Evolutionary conservation across 1,140 invertebrate species (phyloP).

Genomic region (Megalopta genalis): DNA sequence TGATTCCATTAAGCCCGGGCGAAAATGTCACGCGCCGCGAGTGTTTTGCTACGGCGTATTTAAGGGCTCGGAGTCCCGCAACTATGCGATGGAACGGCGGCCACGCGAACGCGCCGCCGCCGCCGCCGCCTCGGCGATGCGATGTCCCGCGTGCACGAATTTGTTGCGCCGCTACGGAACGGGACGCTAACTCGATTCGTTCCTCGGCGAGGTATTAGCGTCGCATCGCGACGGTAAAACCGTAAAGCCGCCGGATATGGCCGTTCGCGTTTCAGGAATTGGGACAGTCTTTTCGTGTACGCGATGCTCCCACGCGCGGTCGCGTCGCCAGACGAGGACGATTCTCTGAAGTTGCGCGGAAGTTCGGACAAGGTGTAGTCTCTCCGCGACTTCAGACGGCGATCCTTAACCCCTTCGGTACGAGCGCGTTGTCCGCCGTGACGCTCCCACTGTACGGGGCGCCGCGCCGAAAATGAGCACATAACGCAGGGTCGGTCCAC

Average conservation of each 20-base stretch:
- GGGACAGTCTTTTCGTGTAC: neutral
- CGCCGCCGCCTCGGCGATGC: no score
- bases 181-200: constrained; percentile 6
- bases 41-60: neutral
- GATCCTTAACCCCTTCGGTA: no score
- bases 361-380: no score
- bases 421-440: no score
- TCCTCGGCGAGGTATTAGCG: neutral
- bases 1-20: constrained; percentile 32
- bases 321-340: neutral
- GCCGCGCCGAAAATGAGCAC: no score
- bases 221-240: neutral
- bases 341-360: neutral
- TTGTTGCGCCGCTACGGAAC: neutral
- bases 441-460: no score
- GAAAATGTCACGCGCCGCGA: neutral
- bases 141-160: neutral
- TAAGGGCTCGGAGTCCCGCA: neutral
- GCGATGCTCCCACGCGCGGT: no score
- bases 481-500: no score
- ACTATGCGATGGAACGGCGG: no score
- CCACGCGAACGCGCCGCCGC: no score
- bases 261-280: neutral
- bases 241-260: neutral
- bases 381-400: no score